Base-by-base conservation (phyloP, 2,888 invertebrate species). In the Melanophora roralis region DNA sequence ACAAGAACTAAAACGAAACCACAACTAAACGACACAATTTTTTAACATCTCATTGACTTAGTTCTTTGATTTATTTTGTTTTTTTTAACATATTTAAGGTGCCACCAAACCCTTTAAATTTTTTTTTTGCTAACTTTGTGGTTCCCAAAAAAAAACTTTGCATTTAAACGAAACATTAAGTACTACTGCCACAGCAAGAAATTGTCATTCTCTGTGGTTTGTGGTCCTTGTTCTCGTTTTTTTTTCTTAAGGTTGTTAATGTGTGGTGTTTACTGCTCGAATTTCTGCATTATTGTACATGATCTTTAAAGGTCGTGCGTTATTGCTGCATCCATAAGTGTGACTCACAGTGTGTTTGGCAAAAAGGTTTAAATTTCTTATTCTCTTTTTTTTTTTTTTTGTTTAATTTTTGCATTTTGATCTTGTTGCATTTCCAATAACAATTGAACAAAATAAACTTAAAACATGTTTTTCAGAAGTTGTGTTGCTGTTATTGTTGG, bases 271-370 rank as follows among this genome's bases (percentile, higher is more conserved):
- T 27, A 6, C 4, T 80, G 80, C 80, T 80, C 80, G 80, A 80
- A 76, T 80, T 80, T 80, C 80, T 76, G 72, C 51, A 76, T 80
- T 80, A 76, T 76, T 76, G 72, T 57, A 76, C 76, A 80, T 80
- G 80, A 76, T 80, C 72, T 73, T 76, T 62, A 80, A 72, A 80
- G 80, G 72, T 80, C 80, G 80, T 80, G 80, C 80, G 80, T 80
- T 76, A 36, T 43, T 43, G 3, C 43, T 65, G 65, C 51, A 67
- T 74, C 36, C 74, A 67, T 67, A 74, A 74, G 74, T 67, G 71
- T 76, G 69, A 76, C 76, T 76, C 76, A 76, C 21, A 71, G 64
- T 43, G 23, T 57, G 45, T 47, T 43, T 12, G 14, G 38, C 27
- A 6, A 51, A 49, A 51, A 47, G 62, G 32, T 62, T 47, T 34